Base-by-base conservation (phyloP, 2,113 vertebrate genomes). In the Theristicus caerulescens region DNA sequence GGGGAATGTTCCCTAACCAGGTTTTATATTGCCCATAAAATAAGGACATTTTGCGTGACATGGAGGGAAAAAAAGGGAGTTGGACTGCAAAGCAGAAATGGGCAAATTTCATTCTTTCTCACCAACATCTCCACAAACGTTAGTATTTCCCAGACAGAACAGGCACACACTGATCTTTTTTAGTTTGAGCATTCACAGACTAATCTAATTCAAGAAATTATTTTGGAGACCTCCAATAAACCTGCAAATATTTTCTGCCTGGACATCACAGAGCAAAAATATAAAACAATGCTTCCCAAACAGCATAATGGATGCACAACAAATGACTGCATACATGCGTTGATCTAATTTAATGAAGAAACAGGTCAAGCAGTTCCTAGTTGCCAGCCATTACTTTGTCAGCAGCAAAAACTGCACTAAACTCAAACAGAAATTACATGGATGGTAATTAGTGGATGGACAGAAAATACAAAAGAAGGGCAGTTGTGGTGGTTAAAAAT, bases 21-120 rank as follows among this genome's bases (percentile, higher is more conserved):
- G 25, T 90, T 92, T 95, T 83, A 71, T 86, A 86, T 46, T 85
- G 88, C 25, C 65, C 18, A 94, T 81, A 90, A 93, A 97, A 90
- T 64, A 88, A 64, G 31, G 72, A 57, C 13, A 89, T 65, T 69
- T 76, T 88, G 52, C 19, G 1, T 65, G 54, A 85, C 79, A 57
- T 73, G 36, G 44, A 79, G 42, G 18, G 21, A 22, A 25, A 82
- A 25, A 66, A 62, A n/a, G 2, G 4, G 11, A 72, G 21, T 31
- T 61, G 52, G 21, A 79, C n/a, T 79, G 57, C 57, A 87, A 55
- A 84, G 24, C 29, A 82, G 59, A 92, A 92, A 83, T 54, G 13
- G 29, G 6, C 6, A 71, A 81, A 16, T 67, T 86, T 86, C 27
- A 54, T 18, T 62, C 34, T 88, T 83, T 73, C 55, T 82, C 47